These are phyloP conservation scores for Bombus affinis DNA, from an alignment of 1,140 invertebrate genomes.

Conservation along the genomic window DNA sequence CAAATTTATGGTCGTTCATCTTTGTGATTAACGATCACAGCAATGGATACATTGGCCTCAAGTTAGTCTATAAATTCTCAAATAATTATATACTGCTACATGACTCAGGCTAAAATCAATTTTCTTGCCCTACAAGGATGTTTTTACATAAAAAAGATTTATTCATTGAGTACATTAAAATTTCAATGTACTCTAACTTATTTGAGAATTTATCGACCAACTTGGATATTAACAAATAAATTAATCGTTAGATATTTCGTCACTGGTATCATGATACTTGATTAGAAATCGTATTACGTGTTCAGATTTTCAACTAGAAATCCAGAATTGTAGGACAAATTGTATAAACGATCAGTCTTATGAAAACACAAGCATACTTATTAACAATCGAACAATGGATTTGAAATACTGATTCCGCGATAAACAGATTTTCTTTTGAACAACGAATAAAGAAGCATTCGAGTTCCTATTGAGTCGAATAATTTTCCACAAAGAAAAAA, in stretches of 20 bases:
- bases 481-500: neutral
- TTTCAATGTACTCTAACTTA: neutral
- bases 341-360: constrained; percentile 50
- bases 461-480: constrained; percentile 2
- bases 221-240: constrained; percentile 28
- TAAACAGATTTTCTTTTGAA: neutral
- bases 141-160: neutral
- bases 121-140: neutral
- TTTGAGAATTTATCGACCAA: constrained; percentile 4
- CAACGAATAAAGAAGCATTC: constrained; percentile 6
- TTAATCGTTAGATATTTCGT: constrained; percentile 10
- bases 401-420: constrained; percentile 22
- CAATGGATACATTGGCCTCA: neutral
- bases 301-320: constrained; percentile 9
- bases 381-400: constrained; percentile 23
- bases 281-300: neutral
- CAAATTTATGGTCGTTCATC: neutral
- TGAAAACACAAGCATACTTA: constrained; percentile 28
- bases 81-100: neutral
- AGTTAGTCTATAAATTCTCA: neutral
- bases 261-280: neutral
- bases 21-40: neutral
- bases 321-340: constrained; percentile 13
- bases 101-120: neutral
- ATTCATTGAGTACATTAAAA: neutral